Percentiles rank a stretch among this genome's conserved stretches.
Conservation (phyloP, 2,797 vertebrate species). For the Anomalospiza imberbis region DNA sequence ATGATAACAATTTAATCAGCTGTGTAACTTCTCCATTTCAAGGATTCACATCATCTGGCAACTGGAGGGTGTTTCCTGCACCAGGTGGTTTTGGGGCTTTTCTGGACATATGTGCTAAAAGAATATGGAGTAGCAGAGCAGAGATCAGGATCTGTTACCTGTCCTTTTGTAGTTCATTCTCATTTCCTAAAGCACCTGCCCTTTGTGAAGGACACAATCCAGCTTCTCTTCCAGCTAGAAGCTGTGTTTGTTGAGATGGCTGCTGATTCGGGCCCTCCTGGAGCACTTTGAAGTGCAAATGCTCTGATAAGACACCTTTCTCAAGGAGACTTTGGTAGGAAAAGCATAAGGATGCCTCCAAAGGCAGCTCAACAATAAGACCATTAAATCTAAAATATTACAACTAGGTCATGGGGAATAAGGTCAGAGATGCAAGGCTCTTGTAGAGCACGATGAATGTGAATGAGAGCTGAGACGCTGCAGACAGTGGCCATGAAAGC, state of each 20-base stretch:
- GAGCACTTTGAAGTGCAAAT: neutral
- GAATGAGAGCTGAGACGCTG: neutral
- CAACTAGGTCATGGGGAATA: neutral
- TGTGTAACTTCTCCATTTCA: neutral
- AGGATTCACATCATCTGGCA: neutral
- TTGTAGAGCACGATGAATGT: neutral
- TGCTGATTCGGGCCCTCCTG: neutral
- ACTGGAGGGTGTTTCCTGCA: neutral
- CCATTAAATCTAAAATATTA: constrained; percentile 35
- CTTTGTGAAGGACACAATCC: neutral
- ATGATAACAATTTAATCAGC: neutral
- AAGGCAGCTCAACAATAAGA: constrained; percentile 42
- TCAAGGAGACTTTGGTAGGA: neutral
- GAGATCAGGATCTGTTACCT: neutral
- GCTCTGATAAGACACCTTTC: neutral
- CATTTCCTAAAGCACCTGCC: neutral
- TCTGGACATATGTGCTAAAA: neutral
- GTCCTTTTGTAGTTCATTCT: neutral
- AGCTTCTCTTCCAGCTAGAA: neutral
- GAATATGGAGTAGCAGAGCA: neutral
- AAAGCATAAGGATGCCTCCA: neutral
- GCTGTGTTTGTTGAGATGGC: neutral
- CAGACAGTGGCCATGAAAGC: neutral
- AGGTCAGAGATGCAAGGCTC: constrained; percentile 34
- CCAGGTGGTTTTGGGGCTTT: neutral